These are phyloP conservation scores for Malachius bipustulatus DNA, from an alignment of 2,888 invertebrate species.

Conservation along the genomic window DNA sequence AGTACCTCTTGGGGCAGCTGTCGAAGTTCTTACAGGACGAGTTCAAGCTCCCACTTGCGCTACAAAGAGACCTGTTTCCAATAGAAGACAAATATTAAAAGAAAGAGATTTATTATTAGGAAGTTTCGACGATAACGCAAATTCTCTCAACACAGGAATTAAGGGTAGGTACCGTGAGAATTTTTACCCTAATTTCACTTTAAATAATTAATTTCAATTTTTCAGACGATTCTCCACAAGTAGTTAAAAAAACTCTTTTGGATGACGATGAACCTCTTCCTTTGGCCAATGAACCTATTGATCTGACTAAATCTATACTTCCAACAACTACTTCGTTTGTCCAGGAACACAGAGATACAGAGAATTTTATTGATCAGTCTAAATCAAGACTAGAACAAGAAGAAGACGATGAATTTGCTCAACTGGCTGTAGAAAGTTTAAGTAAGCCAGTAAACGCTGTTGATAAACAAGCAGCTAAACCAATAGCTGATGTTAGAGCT, in stretches of 20 bases:
- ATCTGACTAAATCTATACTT: constrained; percentile 51
- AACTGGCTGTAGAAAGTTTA: constrained; percentile 66
- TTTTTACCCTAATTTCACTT: too few relatives aligned
- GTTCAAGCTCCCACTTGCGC: constrained; percentile 61
- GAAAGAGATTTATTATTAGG: constrained; percentile 59
- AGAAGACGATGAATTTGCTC: constrained; percentile 65
- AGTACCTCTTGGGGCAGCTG: constrained; percentile 74
- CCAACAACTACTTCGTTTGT: constrained; percentile 17
- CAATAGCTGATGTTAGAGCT: constrained; percentile 38
- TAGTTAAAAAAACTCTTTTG: constrained; percentile 49
- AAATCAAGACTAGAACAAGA: constrained; percentile 42
- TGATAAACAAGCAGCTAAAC: too few relatives aligned
- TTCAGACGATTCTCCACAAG: constrained; percentile 17
- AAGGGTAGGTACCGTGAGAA: neutral
- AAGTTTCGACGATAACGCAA: constrained; percentile 40
- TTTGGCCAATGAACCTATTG: constrained; percentile 54
- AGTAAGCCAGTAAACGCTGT: constrained; percentile 40
- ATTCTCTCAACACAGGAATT: constrained; percentile 12
- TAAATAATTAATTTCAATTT: too few relatives aligned
- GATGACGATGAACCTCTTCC: constrained; percentile 61
- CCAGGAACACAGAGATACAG: constrained; percentile 41
- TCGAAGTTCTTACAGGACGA: constrained; percentile 75
- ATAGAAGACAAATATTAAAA: constrained; percentile 38
- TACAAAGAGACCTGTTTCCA: constrained; percentile 36
- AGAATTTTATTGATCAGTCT: constrained; percentile 23